Base-by-base conservation (phyloP, 2,888 invertebrate genomes). In the Rhabditoides inermis region DNA sequence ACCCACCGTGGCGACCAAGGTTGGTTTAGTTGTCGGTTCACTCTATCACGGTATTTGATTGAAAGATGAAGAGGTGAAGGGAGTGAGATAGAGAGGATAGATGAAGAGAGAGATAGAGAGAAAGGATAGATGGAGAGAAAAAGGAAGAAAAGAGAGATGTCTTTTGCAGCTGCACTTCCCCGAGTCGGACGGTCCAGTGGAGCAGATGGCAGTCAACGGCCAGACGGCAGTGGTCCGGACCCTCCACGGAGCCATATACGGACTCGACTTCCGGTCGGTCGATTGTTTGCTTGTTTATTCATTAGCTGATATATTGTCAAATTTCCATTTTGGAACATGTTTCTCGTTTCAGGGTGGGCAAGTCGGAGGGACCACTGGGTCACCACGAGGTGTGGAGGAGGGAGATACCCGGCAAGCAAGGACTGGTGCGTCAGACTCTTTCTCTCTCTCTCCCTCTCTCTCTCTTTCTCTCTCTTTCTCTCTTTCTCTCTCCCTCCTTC, bases 161-260 rank as follows among this genome's bases (percentile, higher is more conserved):
- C 2, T 40, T 25, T 44, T 36, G 7, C 41, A 55, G 45, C 44
- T 64, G 10, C 7, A 32, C n/a, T 47, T 64, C 10, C 59, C 61
- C 1, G 40, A 48, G 10, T 12, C 44, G 22, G 64, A 61, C 32
- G 64, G 64, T 40, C 44, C 68, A 2, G 57, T 62, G 1, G 55
- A 61, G 15, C 63, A 60, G 27, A 36, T 68, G n/a, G 60, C 61
- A 35, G 51, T 54, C 20, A 58, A 59, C 27, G 58, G 60, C 44
- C 61, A 61, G 18, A 54, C 68, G 28, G 51, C 59, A 18, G 42
- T 64, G 23, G 50, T 60, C 12, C 32, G 60, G 36, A 69, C 73
- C 1, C 73, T 69, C 58, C 72, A 72, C 51, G 62, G 65, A 23
- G 56, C 51, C 0, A 49, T 73, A n/a, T 68, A 66, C 44, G 65